Evolutionary conservation across 2,888 invertebrate species (phyloP), one percentile per base, ranked within the genome.

Genomic region (Conistra vaccinii): DNA sequence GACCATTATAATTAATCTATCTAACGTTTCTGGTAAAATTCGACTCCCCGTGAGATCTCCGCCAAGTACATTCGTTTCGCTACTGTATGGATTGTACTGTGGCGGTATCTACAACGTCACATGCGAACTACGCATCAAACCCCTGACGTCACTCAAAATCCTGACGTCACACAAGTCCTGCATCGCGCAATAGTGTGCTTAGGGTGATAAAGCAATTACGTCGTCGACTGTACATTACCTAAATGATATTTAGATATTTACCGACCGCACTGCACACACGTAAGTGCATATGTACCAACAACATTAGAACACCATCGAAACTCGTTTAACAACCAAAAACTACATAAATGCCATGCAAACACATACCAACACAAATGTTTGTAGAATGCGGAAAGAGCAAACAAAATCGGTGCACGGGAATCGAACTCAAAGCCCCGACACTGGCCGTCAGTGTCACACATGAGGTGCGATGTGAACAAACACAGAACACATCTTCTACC

Each of bases 401-500:
- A 87, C 68, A 76, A 74, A 85, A 84, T 84, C 70, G 29, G 67
- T 83, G 81, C 70, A 39, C 62, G 42, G 73, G 76, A 81, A 81
- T 78, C 76, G 76, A 84, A 84, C 75, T 78, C 77, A 83, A 86
- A 85, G 80, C 65, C 60, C 71, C 76, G 82, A 76, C 80, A 51
- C 35, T 20, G 55, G 68, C 39, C 58, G 70, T 26, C 60, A n/a
- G 67, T 70, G 85, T 73, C 78, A 84, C 81, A 83, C 83, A 76
- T 48, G 71, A 81, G 66, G 77, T 78, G 85, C 55, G 60, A 77
- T 78, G 73, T 65, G 69, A 61, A 68, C 74, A 84, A 81, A 85
- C 67, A 85, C 10, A 61, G 61, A 32, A 73, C 60, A 74, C 63
- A 69, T 57, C 42, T 67, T 80, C 55, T 63, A 58, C 35, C 17